These are phyloP conservation scores for Hesperia comma DNA, from an alignment of 2,888 invertebrate species.

Conservation along the genomic window DNA sequence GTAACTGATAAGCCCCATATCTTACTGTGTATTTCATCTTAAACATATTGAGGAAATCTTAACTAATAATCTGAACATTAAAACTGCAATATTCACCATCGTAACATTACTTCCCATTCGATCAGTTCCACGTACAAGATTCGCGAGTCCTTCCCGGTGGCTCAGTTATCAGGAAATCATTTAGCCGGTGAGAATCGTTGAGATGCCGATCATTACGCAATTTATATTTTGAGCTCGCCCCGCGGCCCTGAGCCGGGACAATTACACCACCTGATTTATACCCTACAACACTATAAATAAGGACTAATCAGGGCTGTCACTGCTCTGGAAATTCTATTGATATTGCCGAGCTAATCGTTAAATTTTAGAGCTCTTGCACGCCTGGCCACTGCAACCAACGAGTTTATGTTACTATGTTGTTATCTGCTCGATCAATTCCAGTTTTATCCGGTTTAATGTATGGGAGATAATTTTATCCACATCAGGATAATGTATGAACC, in stretches of 20 bases:
- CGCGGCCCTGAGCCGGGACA: conserved; percentile 7
- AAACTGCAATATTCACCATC: too few species aligned
- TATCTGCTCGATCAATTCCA: too few species aligned
- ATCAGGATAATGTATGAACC: too few species aligned
- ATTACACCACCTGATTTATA: conserved; percentile 37
- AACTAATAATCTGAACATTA: too few species aligned
- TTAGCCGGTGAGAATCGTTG: conserved; percentile 13
- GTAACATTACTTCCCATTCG: neutral
- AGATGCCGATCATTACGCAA: conserved; percentile 29
- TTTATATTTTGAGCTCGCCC: conserved; percentile 29
- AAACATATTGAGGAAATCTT: too few species aligned
- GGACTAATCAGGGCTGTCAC: conserved; percentile 36
- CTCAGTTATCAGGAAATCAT: conserved; percentile 30
- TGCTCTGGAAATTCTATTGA: neutral
- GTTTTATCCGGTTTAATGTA: too few species aligned
- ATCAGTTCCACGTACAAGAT: too few species aligned
- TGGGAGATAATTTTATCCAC: too few species aligned
- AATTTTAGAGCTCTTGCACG: conserved; percentile 5
- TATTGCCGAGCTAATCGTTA: neutral
- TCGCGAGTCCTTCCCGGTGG: too few species aligned
- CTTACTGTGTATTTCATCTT: too few species aligned
- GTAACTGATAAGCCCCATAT: too few species aligned
- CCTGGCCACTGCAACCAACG: neutral
- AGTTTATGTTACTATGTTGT: neutral
- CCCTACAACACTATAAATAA: conserved; percentile 37